phyloP scores from a whole-genome alignment of 2,797 vertebrate species.

The Rhabdomys pumilio region DNA sequence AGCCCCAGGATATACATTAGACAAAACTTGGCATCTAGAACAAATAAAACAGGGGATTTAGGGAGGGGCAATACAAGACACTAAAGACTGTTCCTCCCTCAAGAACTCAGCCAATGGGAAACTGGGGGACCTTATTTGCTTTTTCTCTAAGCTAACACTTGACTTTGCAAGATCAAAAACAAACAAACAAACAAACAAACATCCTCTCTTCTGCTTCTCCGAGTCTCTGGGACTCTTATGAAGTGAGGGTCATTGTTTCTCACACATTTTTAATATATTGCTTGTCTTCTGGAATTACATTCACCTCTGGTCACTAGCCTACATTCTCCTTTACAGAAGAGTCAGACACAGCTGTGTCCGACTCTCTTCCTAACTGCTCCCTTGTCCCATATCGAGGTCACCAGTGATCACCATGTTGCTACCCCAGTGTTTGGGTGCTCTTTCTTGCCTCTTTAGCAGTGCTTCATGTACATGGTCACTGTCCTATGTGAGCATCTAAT shows the following conservation, averaged over 20 bases:
- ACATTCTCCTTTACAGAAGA: not conserved
- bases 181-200: not conserved
- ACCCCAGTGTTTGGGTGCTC: not conserved
- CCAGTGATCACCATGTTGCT: not conserved
- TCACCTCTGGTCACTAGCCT: not conserved
- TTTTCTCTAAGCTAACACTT: not conserved
- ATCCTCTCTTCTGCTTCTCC: not conserved
- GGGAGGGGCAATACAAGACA: not conserved
- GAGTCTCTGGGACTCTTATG: not conserved
- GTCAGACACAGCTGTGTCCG: too few species aligned
- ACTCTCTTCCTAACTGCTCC: not conserved
- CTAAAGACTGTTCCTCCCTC: not conserved
- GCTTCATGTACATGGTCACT: not conserved
- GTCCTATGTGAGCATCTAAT: not conserved
- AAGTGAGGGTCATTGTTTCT: not conserved
- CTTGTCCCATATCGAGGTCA: not conserved
- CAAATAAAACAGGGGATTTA: not conserved
- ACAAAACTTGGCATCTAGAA: not conserved
- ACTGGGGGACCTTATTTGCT: too few species aligned
- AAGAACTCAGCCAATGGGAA: not conserved
- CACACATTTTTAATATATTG: not conserved
- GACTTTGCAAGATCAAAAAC: not conserved
- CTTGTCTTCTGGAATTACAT: not conserved
- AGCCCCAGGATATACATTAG: not conserved
- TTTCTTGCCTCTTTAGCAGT: not conserved